Evolutionary conservation across 2,797 vertebrate species (phyloP).

Genomic region (Sebastes melanostomus): DNA sequence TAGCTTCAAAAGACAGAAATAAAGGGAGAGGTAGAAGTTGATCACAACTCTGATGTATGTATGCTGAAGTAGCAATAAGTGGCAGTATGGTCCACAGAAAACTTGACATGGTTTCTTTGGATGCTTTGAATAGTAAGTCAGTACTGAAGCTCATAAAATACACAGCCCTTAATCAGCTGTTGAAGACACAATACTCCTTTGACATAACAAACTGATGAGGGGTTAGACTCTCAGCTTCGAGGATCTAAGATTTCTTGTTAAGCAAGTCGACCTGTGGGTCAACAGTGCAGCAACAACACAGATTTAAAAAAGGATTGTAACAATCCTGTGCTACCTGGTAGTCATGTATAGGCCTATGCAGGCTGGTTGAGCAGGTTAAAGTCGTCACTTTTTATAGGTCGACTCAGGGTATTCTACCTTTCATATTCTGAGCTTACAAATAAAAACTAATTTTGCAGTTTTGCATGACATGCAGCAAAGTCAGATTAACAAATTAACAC

Average conservation of each 20-base stretch:
- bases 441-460: not conserved
- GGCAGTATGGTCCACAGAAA: constrained; percentile 45
- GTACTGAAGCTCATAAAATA: not conserved
- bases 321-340: not conserved
- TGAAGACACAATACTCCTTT: not conserved
- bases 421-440: not conserved
- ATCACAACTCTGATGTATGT: not conserved
- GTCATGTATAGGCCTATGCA: not conserved
- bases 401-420: not conserved
- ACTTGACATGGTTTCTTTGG: not conserved
- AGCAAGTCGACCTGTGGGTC: not conserved
- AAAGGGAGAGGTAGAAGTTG: not conserved
- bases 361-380: not conserved
- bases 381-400: not conserved
- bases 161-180: not conserved
- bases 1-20: not conserved
- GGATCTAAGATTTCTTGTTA: not conserved
- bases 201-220: not conserved
- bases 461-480: not conserved
- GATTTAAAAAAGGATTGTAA: not conserved
- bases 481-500: not conserved
- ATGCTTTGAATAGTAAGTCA: not conserved
- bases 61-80: constrained; percentile 21
- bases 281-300: not conserved
- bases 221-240: not conserved